phyloP scores from a whole-genome alignment of 2,113 vertebrate species.

The Callipepla californica region DNA sequence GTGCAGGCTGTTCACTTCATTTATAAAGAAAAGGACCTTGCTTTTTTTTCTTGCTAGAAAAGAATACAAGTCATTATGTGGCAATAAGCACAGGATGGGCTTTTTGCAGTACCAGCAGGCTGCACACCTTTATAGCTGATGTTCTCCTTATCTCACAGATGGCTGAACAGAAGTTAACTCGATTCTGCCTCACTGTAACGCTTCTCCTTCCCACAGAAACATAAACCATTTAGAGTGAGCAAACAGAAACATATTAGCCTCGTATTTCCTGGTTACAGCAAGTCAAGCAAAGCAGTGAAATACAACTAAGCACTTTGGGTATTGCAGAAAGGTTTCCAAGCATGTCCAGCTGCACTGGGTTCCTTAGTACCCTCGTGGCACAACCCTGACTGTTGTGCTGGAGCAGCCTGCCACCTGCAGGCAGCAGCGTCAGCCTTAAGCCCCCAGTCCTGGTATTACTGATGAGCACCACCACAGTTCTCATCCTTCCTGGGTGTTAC shows the following conservation, averaged over 20 bases:
- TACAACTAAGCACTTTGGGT: not conserved
- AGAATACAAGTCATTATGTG: not conserved
- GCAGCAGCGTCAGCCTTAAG: not conserved
- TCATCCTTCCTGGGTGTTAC: not conserved
- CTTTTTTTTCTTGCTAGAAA: not conserved
- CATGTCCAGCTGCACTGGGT: not conserved
- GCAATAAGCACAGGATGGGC: not conserved
- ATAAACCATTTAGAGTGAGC: not conserved
- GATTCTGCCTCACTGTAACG: not conserved
- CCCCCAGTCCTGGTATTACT: not conserved
- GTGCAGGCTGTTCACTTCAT: not conserved
- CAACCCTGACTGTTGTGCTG: not conserved
- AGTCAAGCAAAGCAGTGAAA: not conserved
- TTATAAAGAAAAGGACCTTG: not conserved
- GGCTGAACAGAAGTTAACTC: not conserved
- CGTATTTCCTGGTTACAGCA: not conserved
- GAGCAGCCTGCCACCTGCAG: conserved; percentile 22
- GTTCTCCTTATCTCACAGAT: not conserved
- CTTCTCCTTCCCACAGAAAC: not conserved
- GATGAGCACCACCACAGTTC: accelerated
- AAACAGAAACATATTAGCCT: not conserved
- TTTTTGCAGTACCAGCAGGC: not conserved
- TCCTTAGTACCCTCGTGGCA: not conserved
- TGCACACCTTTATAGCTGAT: not conserved
- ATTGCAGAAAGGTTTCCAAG: not conserved